Percentiles rank a stretch among this genome's conserved stretches.
These are phyloP conservation scores for Phalacrocorax carbo DNA, from an alignment of 2,113 vertebrate genomes.

Conservation along the genomic window DNA sequence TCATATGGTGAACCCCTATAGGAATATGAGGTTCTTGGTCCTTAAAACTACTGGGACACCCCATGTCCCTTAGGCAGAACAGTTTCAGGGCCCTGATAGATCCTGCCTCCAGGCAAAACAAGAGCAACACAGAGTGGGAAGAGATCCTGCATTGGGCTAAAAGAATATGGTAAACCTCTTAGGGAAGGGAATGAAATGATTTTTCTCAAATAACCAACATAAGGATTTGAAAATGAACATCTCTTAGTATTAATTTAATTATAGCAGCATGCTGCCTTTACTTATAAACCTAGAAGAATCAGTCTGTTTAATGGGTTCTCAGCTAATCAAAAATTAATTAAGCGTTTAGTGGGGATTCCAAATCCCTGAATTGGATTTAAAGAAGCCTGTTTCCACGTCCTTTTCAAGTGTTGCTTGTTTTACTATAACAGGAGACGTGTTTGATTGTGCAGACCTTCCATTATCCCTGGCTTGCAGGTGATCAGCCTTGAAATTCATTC, in stretches of 20 bases:
- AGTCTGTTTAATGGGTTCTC: constrained; percentile 81
- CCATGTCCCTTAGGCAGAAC: neutral
- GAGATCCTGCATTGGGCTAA: constrained; percentile 33
- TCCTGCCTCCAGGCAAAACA: neutral
- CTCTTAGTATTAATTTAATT: constrained; percentile 81
- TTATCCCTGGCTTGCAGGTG: constrained; percentile 64
- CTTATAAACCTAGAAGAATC: constrained; percentile 78
- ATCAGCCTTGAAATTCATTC: constrained; percentile 61
- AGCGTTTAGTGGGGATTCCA: constrained; percentile 79
- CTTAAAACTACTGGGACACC: neutral
- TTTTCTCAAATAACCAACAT: constrained; percentile 73
- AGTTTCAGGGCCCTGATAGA: neutral
- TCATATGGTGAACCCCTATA: neutral
- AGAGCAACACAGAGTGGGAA: constrained; percentile 16
- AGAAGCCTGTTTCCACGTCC: constrained; percentile 69
- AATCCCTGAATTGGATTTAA: constrained; percentile 77
- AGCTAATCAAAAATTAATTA: constrained; percentile 87
- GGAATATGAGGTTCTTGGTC: neutral
- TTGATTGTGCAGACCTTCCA: constrained; percentile 65
- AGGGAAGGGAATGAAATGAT: constrained; percentile 69
- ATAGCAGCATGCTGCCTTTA: constrained; percentile 72
- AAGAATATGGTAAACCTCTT: constrained; percentile 72
- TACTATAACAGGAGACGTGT: constrained; percentile 57
- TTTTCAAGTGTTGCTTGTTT: constrained; percentile 71
- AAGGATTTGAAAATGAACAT: constrained; percentile 77